These are phyloP conservation scores for Sprattus sprattus DNA, from an alignment of 2,113 vertebrate genomes.

Conservation along the genomic window DNA sequence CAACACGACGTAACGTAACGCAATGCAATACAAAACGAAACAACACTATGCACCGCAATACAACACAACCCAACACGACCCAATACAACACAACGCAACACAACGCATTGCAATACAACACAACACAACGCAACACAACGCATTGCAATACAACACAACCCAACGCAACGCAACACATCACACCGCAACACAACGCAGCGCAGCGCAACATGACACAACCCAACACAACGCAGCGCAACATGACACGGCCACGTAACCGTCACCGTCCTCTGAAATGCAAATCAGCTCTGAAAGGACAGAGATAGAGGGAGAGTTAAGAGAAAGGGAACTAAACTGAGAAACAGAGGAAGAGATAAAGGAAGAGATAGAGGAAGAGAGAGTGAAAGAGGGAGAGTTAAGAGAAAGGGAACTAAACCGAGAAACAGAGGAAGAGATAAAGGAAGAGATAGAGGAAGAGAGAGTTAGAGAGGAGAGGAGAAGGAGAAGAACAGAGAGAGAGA, in stretches of 20 bases:
- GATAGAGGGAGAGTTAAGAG: not conserved
- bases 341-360: conserved; percentile 7
- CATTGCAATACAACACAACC: not conserved
- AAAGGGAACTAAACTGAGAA: not conserved
- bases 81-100: not conserved
- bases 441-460: not conserved
- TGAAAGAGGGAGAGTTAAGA: not conserved
- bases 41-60: too few species aligned
- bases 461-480: not conserved
- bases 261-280: not conserved
- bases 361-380: not conserved
- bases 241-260: not conserved
- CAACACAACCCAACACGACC: not conserved
- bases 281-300: not conserved
- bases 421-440: conserved; percentile 9
- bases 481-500: conserved; percentile 5
- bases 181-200: not conserved
- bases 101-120: too few species aligned
- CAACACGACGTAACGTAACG: not conserved
- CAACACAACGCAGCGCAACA: not conserved
- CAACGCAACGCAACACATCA: not conserved
- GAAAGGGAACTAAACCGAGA: not conserved
- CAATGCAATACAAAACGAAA: too few species aligned
- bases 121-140: too few species aligned
- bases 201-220: not conserved